Conservation (phyloP, 2,113 vertebrate species). For the Chroicocephalus ridibundus region DNA sequence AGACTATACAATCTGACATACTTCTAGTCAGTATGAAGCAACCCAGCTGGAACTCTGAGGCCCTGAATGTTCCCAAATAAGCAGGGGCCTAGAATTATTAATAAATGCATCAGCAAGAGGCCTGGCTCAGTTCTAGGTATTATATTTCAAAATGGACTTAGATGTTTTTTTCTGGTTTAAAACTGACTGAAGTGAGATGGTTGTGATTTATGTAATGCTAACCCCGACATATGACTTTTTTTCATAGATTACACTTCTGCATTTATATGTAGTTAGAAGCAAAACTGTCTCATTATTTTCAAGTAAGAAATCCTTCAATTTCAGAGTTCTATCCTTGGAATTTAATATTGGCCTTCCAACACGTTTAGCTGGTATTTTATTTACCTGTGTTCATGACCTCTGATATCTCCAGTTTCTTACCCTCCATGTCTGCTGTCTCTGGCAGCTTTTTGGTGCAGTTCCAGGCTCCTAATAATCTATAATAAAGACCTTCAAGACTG, state of each 20-base stretch:
- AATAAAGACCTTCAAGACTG: background rate
- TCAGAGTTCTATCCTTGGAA: background rate
- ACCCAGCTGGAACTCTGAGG: background rate
- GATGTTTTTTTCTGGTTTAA: background rate
- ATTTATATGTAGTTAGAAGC: background rate
- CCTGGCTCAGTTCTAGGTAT: background rate
- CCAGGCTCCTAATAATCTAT: background rate
- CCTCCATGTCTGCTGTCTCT: background rate
- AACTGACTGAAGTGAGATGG: background rate
- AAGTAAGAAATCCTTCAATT: background rate
- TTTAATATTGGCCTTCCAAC: background rate
- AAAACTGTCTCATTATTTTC: background rate
- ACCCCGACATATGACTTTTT: background rate
- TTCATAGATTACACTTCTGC: background rate
- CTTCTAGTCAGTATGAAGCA: conserved; percentile 3
- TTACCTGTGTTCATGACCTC: background rate
- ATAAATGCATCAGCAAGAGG: conserved; percentile 11
- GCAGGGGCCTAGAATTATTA: conserved; percentile 8
- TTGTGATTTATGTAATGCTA: conserved; percentile 17
- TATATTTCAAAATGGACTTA: conserved; percentile 19
- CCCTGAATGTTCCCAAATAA: background rate
- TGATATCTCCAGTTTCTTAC: background rate
- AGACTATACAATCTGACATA: background rate
- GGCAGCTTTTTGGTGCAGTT: background rate
- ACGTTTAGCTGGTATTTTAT: conserved; percentile 11